Evolutionary conservation across 2,888 invertebrate genomes (phyloP).

Genomic region (Troides oblongomaculatus): DNA sequence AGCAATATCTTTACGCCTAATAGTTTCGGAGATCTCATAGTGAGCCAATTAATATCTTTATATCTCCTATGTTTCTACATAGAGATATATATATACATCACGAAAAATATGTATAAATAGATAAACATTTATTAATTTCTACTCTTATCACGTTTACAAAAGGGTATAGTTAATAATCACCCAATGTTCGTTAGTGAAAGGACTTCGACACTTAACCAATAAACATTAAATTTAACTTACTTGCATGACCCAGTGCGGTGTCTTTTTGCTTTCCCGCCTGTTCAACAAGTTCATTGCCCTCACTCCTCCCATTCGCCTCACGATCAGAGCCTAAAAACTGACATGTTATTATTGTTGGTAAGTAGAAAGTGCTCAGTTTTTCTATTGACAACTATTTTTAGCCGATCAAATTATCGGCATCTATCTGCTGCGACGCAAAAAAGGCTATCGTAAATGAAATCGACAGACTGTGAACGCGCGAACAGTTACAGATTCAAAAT

Average conservation of each 20-base stretch:
- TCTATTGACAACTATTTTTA: slow-evolving; percentile 60
- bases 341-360: slow-evolving; percentile 61
- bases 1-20: no score
- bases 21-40: no score
- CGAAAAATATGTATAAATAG: no score
- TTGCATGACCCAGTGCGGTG: slow-evolving; percentile 65
- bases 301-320: slow-evolving; percentile 43
- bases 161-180: slow-evolving; percentile 3
- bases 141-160: slow-evolving; percentile 36
- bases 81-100: no score
- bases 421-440: slow-evolving; percentile 20
- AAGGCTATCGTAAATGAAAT: slow-evolving; percentile 29
- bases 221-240: slow-evolving; percentile 38
- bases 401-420: slow-evolving; percentile 36
- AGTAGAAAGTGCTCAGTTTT: slow-evolving; percentile 69
- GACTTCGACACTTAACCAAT: slow-evolving; percentile 1
- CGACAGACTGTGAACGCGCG: slow-evolving; percentile 31
- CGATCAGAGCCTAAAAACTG: slow-evolving; percentile 61
- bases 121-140: not conserved
- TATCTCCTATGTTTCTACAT: no score
- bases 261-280: slow-evolving; percentile 68
- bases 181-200: slow-evolving; percentile 10
- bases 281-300: slow-evolving; percentile 70
- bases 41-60: no score
- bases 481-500: slow-evolving; percentile 17